phyloP scores from a whole-genome alignment of 1,140 invertebrate genomes.

The Theocolax elegans region DNA sequence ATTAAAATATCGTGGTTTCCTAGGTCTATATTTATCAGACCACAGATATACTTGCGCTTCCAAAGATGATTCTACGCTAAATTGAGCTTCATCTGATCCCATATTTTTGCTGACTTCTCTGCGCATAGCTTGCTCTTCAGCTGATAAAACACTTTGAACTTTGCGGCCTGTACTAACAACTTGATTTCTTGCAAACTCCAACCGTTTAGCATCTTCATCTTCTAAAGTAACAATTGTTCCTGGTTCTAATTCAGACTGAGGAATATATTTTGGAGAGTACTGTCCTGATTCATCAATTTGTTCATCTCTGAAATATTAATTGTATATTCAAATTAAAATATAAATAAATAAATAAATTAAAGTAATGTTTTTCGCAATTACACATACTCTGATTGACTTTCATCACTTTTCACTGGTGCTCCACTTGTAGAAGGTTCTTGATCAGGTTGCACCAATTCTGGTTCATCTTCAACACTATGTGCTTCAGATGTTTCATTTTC shows the following conservation, averaged over 20 bases:
- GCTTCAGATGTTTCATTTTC: constrained; percentile 55
- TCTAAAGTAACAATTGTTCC: constrained; percentile 84
- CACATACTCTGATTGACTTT: constrained; percentile 56
- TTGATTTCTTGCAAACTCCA: constrained; percentile 79
- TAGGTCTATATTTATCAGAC: constrained; percentile 97
- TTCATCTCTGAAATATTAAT: constrained; percentile 32
- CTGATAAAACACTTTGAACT: constrained; percentile 68
- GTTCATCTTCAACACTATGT: constrained; percentile 41
- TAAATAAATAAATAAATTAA: neutral
- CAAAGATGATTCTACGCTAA: constrained; percentile 89
- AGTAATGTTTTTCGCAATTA: neutral
- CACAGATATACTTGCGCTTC: constrained; percentile 92
- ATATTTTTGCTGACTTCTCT: constrained; percentile 89
- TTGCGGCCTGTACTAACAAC: constrained; percentile 70
- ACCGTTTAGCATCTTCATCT: constrained; percentile 81
- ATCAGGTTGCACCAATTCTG: constrained; percentile 42
- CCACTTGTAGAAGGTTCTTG: constrained; percentile 47
- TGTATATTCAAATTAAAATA: neutral
- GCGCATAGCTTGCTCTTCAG: constrained; percentile 74
- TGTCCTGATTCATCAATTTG: constrained; percentile 73
- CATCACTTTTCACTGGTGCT: constrained; percentile 51
- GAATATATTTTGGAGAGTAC: constrained; percentile 86
- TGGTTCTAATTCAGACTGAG: constrained; percentile 79
- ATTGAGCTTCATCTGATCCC: constrained; percentile 89
- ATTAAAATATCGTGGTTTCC: constrained; percentile 98